phyloP scores from a whole-genome alignment of 2,888 invertebrate genomes.

The Amphipyra tragopoginis region DNA sequence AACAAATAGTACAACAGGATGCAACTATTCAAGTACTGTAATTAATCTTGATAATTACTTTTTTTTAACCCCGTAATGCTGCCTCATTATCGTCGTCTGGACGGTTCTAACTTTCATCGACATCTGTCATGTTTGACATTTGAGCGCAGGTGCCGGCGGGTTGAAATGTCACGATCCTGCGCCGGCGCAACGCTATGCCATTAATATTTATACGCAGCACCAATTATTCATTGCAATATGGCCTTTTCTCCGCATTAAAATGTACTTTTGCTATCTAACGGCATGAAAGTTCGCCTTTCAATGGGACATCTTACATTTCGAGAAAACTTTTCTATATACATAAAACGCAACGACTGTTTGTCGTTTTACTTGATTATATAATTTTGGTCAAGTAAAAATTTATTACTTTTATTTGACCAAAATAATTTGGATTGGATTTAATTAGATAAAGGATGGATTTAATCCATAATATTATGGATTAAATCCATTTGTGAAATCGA shows the following conservation, averaged over 20 bases:
- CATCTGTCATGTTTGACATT: slow-evolving; percentile 62
- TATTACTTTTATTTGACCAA: slow-evolving; percentile 22
- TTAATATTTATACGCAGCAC: slow-evolving; percentile 56
- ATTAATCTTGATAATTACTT: slow-evolving; percentile 41
- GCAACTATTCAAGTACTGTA: slow-evolving; percentile 34
- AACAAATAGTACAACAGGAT: slow-evolving; percentile 35
- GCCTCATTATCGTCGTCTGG: slow-evolving; percentile 42
- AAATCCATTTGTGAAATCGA: neutral
- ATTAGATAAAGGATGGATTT: no score
- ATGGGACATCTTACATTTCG: slow-evolving; percentile 24
- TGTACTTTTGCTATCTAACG: slow-evolving; percentile 19
- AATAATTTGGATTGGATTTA: no score
- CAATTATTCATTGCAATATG: slow-evolving; percentile 55
- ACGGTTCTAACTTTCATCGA: slow-evolving; percentile 53
- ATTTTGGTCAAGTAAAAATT: no score
- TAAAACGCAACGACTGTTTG: slow-evolving; percentile 5
- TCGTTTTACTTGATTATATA: no score
- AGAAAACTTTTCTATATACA: slow-evolving; percentile 18
- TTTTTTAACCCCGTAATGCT: slow-evolving; percentile 37
- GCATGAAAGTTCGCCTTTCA: slow-evolving; percentile 36
- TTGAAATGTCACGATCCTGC: slow-evolving; percentile 60
- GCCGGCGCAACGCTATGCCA: slow-evolving; percentile 36
- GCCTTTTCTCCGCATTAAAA: slow-evolving; percentile 49
- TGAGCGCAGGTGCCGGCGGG: slow-evolving; percentile 56
- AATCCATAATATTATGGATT: neutral